Evolutionary conservation across 1,140 invertebrate genomes (phyloP).

Genomic region (Drosophila mauritiana): DNA sequence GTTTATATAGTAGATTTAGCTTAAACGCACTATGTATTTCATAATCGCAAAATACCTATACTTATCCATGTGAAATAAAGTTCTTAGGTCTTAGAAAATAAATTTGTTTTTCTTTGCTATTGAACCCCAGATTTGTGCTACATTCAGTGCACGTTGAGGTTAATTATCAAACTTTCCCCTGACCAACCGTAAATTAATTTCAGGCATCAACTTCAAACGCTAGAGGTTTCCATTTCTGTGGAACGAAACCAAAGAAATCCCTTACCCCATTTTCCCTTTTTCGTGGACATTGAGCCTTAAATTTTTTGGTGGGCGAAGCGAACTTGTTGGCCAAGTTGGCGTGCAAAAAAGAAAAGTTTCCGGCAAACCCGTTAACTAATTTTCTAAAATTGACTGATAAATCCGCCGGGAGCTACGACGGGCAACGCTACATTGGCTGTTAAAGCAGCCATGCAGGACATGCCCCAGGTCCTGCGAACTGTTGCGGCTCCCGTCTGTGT

Average conservation of each 20-base stretch:
- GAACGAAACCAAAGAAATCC: constrained; percentile 24
- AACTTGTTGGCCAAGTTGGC: constrained; percentile 70
- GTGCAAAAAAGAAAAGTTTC: constrained; percentile 33
- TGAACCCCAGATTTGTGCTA: background rate
- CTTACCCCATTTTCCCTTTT: constrained; percentile 12
- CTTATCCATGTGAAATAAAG: constrained; percentile 39
- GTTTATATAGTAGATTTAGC: constrained; percentile 21
- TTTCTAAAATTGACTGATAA: constrained; percentile 77
- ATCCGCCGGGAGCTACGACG: constrained; percentile 31
- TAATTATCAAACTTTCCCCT: constrained; percentile 32
- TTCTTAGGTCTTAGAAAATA: constrained; percentile 24
- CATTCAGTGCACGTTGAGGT: constrained; percentile 5
- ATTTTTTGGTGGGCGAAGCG: constrained; percentile 46
- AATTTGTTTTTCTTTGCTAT: background rate
- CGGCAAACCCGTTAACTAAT: constrained; percentile 68
- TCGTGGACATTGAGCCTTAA: constrained; percentile 41
- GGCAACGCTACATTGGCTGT: constrained; percentile 57
- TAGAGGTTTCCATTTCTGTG: constrained; percentile 20
- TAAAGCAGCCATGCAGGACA: constrained; percentile 54
- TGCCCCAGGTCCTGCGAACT: constrained; percentile 30
- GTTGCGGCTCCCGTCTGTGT: constrained; percentile 29
- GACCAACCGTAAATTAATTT: constrained; percentile 36
- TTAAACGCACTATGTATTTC: constrained; percentile 26
- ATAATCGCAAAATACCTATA: constrained; percentile 24
- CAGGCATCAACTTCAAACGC: constrained; percentile 32